These are phyloP conservation scores for Coelopa frigida DNA, from an alignment of 1,140 invertebrate genomes.

Conservation along the genomic window DNA sequence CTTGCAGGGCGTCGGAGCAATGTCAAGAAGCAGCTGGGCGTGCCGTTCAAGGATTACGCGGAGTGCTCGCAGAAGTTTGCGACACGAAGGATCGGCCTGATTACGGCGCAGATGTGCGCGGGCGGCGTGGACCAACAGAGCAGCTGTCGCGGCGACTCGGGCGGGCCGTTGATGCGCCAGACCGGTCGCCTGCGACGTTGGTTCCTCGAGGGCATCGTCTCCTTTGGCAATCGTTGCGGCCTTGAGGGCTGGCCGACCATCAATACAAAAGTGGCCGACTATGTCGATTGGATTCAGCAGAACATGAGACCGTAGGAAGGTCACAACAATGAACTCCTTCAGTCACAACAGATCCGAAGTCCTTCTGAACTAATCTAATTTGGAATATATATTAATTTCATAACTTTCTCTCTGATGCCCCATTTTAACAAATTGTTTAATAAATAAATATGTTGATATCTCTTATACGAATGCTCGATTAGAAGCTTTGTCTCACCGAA, in stretches of 20 bases:
- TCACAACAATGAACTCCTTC: too few relatives aligned
- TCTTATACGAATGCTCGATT: too few relatives aligned
- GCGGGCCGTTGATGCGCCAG: slow-evolving; percentile 66
- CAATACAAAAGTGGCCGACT: slow-evolving; percentile 65
- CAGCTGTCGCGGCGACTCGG: slow-evolving; percentile 68
- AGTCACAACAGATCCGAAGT: too few relatives aligned
- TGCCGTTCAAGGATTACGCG: slow-evolving; percentile 48
- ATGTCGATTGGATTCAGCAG: slow-evolving; percentile 62
- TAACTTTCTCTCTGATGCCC: too few relatives aligned
- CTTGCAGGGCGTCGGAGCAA: slow-evolving; percentile 44
- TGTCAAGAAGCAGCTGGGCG: slow-evolving; percentile 51
- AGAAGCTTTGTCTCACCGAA: too few relatives aligned
- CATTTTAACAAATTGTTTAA: too few relatives aligned
- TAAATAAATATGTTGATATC: too few relatives aligned
- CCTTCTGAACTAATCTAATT: too few relatives aligned
- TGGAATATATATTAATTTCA: too few relatives aligned
- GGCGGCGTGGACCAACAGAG: slow-evolving; percentile 58
- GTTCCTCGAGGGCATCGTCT: slow-evolving; percentile 59
- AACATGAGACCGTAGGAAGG: slow-evolving; percentile 46
- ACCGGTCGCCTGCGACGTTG: slow-evolving; percentile 27
- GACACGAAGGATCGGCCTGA: slow-evolving; percentile 23
- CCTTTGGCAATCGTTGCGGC: slow-evolving; percentile 69
- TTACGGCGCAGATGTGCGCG: slow-evolving; percentile 53
- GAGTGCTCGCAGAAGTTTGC: slow-evolving; percentile 48
- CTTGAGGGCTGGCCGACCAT: slow-evolving; percentile 63